Base-by-base conservation (phyloP, 2,888 invertebrate genomes). In the Caenorhabditis macrosperma region DNA sequence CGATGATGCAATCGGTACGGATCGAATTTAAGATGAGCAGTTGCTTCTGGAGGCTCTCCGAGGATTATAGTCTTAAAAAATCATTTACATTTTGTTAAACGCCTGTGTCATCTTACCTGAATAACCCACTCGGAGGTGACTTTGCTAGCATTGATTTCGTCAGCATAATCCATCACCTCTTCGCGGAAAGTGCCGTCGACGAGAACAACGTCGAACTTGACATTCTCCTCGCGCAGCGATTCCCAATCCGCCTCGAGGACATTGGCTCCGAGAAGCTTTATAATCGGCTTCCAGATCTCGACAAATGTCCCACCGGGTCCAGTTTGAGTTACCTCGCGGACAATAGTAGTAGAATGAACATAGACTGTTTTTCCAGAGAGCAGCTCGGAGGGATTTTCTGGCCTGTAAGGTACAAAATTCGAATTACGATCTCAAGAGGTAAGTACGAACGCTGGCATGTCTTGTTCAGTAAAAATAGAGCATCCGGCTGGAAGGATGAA, bases 101-200 rank as follows among this genome's bases (percentile, higher is more conserved):
- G 15, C 22, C 57, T 20, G n/a, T n/a, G 1, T 17, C 26, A 26
- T 20, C 41, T 41, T 24, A 84, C 85, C 76, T 88, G 88, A 33
- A 89, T 89, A 7, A 89, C 77, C 89, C 89, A 89, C 66, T 89
- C 88, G 17, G 86, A 85, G 26, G 85, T 82, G 17, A 83, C 83
- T n/a, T 35, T 61, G 10, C 61, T n/a, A 1, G 79, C 79, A 20
- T 54, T 68, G 22, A 76, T 76, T 0, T 48, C 82, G 20, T 81
- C 66, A 3, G 91, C 91, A 33, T 82, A 77, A 41, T 87, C 80
- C 33, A 90, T 68, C 15, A 91, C 75, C 33, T 83, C 84, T 3
- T 84, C 72, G 6, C 89, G 77, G 78, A 91, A 91, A 9, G 88
- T 85, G n/a, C 52, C 75, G 80, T 92, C 92, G 9, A 91, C 90